Evolutionary conservation across 64 coral and sea anemone genomes (phyloP), one percentile per base, ranked within the genome.

Genomic region (Cladopsammia gracilis): DNA sequence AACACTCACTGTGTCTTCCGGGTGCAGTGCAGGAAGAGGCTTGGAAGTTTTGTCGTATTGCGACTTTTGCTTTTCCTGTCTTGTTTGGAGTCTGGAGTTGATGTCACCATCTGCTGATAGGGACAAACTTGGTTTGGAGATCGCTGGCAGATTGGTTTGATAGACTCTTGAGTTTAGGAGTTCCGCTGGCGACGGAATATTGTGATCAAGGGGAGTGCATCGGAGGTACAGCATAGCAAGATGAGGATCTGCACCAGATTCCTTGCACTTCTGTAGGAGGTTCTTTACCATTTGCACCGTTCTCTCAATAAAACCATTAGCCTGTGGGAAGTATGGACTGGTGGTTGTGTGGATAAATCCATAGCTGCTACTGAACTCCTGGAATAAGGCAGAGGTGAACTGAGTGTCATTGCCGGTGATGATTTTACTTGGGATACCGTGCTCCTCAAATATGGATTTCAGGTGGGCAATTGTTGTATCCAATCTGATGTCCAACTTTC

Each of bases 231-330:
- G 58, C 91, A 93, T 93, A 47, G 91, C 83, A 14, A 93, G 61
- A 50, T 93, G 91, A 46, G 82, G 91, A 62, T 93, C 83, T 58
- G 72, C 56, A 56, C 91, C 91, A 46, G 91, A 93, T 71, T 87
- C 72, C 19, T 95, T 79, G 74, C 62, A 88, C 48, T 93, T 93
- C 56, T 93, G 83, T 0, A 86, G 50, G 3, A 93, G 5, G 50
- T 80, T 93, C 23, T 93, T 93, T 57, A 77, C 52, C 2, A 61
- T 87, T 52, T 80, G 73, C 0, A 87, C 66, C 45, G 61, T 93
- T 14, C 83, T 7, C 48, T 79, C 83, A 4, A 92, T 92, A 47
- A 92, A 92, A 65, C 81, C 81, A 59, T 86, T 93, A 9, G 82
- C 58, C 34, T 93, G 71, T 11, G n/a, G 49, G 13, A 56, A 93